phyloP scores from a whole-genome alignment of 2,113 vertebrate genomes.

The Daphoenositta chrysoptera region DNA sequence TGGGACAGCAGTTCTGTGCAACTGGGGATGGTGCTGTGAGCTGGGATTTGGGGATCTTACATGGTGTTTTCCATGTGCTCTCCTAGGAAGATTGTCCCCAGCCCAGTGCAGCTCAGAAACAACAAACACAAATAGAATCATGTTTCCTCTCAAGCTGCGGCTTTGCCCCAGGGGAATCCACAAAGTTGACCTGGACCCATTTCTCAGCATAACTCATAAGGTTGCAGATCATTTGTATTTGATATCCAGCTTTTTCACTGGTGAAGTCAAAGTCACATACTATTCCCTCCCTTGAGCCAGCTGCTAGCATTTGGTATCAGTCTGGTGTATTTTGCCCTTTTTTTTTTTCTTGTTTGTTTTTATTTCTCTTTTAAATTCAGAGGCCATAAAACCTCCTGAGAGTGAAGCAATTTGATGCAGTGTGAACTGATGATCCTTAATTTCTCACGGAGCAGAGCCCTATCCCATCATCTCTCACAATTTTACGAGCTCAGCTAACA shows the following conservation, averaged over 20 bases:
- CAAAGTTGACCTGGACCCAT: background rate
- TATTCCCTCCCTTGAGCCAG: background rate
- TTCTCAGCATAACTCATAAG: background rate
- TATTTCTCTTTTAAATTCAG: background rate
- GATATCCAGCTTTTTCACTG: background rate
- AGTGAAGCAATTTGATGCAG: background rate
- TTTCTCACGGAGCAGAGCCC: background rate
- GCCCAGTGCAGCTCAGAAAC: background rate
- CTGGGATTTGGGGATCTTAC: background rate
- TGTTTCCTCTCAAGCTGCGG: background rate
- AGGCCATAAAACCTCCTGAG: background rate
- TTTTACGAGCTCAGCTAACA: background rate
- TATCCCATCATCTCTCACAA: background rate
- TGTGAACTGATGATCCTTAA: background rate
- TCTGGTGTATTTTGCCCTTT: background rate
- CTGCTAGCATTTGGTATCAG: background rate
- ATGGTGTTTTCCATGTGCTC: background rate
- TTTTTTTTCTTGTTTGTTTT: background rate
- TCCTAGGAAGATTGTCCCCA: background rate
- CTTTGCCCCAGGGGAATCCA: background rate
- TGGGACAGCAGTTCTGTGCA: background rate
- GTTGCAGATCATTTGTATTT: background rate
- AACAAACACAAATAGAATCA: conserved; percentile 6
- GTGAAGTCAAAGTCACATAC: background rate
- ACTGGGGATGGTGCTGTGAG: background rate